Evolutionary conservation across 1,140 invertebrate species (phyloP).

Genomic region (Anastatus disparis): DNA sequence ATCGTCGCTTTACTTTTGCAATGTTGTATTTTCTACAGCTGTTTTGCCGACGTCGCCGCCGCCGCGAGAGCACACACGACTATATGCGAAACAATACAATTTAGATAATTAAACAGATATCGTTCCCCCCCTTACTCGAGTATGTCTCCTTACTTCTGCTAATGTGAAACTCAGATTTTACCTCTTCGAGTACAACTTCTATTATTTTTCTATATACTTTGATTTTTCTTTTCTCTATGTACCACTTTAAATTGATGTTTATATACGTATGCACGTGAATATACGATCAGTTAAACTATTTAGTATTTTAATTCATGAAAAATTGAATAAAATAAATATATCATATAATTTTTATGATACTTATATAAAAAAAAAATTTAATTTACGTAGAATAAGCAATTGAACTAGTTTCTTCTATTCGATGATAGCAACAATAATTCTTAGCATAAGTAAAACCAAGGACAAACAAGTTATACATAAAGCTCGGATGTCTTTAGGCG

Average conservation of each 20-base stretch:
- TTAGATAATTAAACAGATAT: conserved; percentile 59
- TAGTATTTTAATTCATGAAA: no score
- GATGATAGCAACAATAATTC: no score
- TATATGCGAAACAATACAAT: conserved; percentile 53
- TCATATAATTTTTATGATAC: no score
- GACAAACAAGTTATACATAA: background rate
- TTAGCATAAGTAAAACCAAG: no score
- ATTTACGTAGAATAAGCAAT: no score
- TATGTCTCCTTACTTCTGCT: background rate
- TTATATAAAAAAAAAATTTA: no score
- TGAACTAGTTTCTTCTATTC: no score
- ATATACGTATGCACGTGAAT: background rate
- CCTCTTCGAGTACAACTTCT: conserved; percentile 9
- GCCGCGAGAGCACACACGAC: conserved; percentile 30
- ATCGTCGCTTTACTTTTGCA: conserved; percentile 4
- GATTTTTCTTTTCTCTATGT: background rate
- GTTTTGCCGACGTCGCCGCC: background rate
- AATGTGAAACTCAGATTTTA: conserved; percentile 30
- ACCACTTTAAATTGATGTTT: background rate
- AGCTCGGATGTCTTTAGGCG: conserved; percentile 32
- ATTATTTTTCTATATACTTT: no score
- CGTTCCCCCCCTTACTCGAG: no score
- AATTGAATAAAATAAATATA: no score
- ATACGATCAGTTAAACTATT: conserved; percentile 1
- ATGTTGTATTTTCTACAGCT: background rate